Evolutionary conservation across 2,888 invertebrate species (phyloP).

Genomic region (Lycophotia porphyrea): DNA sequence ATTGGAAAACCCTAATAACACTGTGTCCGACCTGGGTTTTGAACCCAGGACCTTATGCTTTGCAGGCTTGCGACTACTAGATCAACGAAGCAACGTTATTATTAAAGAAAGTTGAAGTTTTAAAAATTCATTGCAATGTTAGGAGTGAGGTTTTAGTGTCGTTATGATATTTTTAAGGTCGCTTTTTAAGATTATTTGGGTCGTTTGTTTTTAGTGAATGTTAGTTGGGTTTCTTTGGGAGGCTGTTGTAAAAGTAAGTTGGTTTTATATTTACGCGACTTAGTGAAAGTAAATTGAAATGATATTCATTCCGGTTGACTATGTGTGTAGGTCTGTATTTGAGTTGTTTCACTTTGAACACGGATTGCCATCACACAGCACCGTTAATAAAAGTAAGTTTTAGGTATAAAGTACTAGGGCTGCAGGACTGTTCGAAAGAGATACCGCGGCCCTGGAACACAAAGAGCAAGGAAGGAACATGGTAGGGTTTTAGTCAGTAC

Average conservation of each 20-base stretch:
- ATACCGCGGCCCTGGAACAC: no score
- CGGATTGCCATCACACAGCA: not conserved
- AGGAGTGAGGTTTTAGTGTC: slow-evolving; percentile 19
- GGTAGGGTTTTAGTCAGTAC: no score
- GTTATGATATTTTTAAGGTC: slow-evolving; percentile 19
- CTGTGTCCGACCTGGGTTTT: not conserved
- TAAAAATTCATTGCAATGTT: slow-evolving; percentile 22
- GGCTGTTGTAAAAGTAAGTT: slow-evolving; percentile 1
- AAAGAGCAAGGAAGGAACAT: no score
- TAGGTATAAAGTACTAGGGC: not conserved
- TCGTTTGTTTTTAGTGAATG: slow-evolving; percentile 28
- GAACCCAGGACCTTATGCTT: not conserved
- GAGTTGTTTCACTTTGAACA: not conserved
- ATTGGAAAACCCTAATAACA: not conserved
- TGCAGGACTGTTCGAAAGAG: no score
- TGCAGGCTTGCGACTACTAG: not conserved
- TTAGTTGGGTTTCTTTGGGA: slow-evolving; percentile 25
- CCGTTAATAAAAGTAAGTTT: not conserved
- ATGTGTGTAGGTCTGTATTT: not conserved
- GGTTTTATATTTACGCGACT: not conserved
- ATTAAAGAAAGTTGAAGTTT: slow-evolving; percentile 26
- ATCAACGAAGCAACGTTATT: slow-evolving; percentile 1
- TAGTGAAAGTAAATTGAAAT: not conserved
- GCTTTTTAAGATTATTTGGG: slow-evolving; percentile 17
- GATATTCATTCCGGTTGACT: not conserved